Evolutionary conservation across 1,140 invertebrate species (phyloP).

Genomic region (Bombyx mori): DNA sequence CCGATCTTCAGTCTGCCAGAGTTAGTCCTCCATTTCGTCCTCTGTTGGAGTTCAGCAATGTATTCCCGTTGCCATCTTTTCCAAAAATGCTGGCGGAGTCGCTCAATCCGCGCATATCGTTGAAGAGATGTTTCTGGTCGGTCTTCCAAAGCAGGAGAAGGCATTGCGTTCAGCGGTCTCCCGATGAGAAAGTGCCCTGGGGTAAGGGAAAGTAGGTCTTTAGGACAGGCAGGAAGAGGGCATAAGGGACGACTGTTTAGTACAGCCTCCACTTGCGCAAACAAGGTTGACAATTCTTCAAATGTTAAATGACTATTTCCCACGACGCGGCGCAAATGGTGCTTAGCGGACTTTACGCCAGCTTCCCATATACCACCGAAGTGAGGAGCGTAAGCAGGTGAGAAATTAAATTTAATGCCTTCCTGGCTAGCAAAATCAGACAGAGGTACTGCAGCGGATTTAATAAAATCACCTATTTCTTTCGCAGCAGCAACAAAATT

Average conservation of each 20-base stretch:
- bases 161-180: conserved; percentile 3
- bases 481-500: too few species aligned
- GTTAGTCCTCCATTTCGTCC: conserved; percentile 16
- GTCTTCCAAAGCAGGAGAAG: not conserved
- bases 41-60: conserved; percentile 14
- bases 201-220: conserved; percentile 7
- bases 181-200: conserved; percentile 8
- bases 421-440: conserved; percentile 11
- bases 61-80: conserved; percentile 20
- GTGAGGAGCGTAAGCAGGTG: conserved; percentile 13
- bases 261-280: conserved; percentile 26
- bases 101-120: conserved; percentile 9
- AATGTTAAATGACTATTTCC: conserved; percentile 23
- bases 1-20: conserved; percentile 10
- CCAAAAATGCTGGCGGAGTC: conserved; percentile 18
- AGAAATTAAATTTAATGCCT: conserved; percentile 15
- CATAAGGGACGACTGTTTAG: conserved; percentile 15
- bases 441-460: conserved; percentile 6
- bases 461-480: too few species aligned
- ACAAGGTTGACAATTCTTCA: conserved; percentile 23
- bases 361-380: conserved; percentile 23
- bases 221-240: conserved; percentile 4
- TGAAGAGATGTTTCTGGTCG: not conserved
- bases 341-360: conserved; percentile 18
- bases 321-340: conserved; percentile 17